Conservation (phyloP, 1,140 invertebrate genomes). For the Eurytemora carolleeae region DNA sequence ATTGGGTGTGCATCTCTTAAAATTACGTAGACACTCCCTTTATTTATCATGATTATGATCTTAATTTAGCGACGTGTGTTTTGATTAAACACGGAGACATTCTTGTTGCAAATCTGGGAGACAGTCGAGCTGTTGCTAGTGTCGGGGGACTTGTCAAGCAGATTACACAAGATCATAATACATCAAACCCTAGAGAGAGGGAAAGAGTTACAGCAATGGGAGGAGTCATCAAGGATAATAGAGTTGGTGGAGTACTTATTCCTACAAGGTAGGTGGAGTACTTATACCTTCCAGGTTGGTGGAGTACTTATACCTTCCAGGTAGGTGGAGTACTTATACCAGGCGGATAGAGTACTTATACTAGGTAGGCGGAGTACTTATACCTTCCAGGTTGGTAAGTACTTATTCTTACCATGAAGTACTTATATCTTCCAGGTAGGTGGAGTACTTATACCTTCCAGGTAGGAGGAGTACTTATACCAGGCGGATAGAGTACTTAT, state of each 20-base stretch:
- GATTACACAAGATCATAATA: conserved; percentile 3
- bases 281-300: conserved; percentile 1
- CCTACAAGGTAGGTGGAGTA: conserved; percentile 1
- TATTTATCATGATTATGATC: too few relatives aligned
- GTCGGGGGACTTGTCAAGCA: neutral
- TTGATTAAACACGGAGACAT: conserved; percentile 11
- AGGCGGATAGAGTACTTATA: too few relatives aligned
- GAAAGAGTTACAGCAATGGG: conserved; percentile 2
- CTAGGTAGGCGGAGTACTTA: too few relatives aligned
- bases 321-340: too few relatives aligned
- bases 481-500: too few relatives aligned
- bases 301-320: conserved; percentile 6
- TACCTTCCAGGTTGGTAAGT: conserved; percentile 2
- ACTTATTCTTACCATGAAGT: conserved; percentile 4
- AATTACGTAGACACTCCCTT: too few relatives aligned
- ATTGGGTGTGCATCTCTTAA: too few relatives aligned
- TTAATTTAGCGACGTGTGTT: neutral
- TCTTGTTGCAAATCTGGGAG: conserved; percentile 6
- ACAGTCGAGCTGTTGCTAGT: conserved; percentile 3
- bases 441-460: too few relatives aligned
- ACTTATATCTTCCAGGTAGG: too few relatives aligned
- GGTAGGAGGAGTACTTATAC: too few relatives aligned
- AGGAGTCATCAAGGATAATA: conserved; percentile 6
- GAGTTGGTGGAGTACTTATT: conserved; percentile 7
- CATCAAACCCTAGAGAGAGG: neutral